Evolutionary conservation across 1,140 invertebrate genomes (phyloP), one percentile per base, ranked within the genome.

Genomic region (Holcopasites calliopsidis): DNA sequence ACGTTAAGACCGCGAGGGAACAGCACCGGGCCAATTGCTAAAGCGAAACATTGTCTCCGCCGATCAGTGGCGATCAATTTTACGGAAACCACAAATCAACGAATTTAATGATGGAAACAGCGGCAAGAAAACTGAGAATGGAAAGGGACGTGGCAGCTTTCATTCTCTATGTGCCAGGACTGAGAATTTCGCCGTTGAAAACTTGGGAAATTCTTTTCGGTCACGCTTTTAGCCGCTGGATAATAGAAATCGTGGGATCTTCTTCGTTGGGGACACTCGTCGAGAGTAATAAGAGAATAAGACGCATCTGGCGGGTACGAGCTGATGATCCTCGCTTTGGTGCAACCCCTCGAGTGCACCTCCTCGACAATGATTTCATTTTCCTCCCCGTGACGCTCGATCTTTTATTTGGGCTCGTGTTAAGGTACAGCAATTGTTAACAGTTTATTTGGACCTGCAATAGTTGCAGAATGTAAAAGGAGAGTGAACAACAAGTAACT

Each of bases 61-160:
- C 18, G 38, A 55, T 44, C 35, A 33, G 3, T 28, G 5, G 26
- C 28, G 21, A 70, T 70, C 38, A 58, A 70, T 44, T 70, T 58
- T n/a, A 33, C 35, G 28, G 16, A 31, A 31, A 21, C n/a, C 7
- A n/a, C 18, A 7, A 57, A 26, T 57, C 35, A 50, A 21, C 26
- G 8, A 26, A 33, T 55, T 28, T 1, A 18, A n/a, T 18, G 4
- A 47, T 47, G 44, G 8, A 2, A 47, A n/a, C n/a, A 44, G 18
- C 7, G 42, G 1, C 42, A 18, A 44, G 44, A 47, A 47, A 47
- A 47, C 2, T 47, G 44, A 47, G n/a, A 47, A 18, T 47, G 2
- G 16, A 47, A 44, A 44, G 11, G n/a, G 11, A 40, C 38, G 38
- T 6, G 13, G 4, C 44, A 47, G 2, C 1, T 47, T 47, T 47